Base-by-base conservation (phyloP, 1,140 invertebrate species). In the Drosophila leontia region DNA sequence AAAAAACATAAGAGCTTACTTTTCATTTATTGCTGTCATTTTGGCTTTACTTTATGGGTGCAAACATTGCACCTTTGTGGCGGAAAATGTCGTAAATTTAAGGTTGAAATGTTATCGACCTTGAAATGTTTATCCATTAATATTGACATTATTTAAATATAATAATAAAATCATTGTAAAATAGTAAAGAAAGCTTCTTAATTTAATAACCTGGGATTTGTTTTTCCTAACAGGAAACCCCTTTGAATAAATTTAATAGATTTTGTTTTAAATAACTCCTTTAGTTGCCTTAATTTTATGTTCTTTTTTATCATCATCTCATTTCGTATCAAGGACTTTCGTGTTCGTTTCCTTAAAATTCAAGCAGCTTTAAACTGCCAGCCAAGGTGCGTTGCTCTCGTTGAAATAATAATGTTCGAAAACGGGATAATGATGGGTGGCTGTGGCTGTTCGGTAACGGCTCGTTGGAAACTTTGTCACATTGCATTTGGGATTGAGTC, bases 401-500 rank as follows among this genome's bases (percentile, higher is more conserved):
- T 61, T 48, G 37, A 29, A 39, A 41, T 45, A 37, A 34, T 6
- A 32, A 35, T 53, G 44, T 26, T n/a, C 19, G 35, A 17, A 42
- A 32, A 13, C 15, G 13, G 19, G 19, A 60, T 59, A 35, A 71
- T 57, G 13, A 41, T 17, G 45, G 23, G 29, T 35, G 15, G 7
- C 29, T 19, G 47, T 32, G 15, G 7, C 19, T 19, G 47, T 32
- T 57, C 12, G 32, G 32, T 34, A 50, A 39, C 26, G 19, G 1
- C 42, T 59, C 17, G 15, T 12, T 29, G 7, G 42, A 42, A 70
- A 71, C 65, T 41, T 70, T 58, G 51, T 35, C 69, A 50, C 65
- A 58, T 57, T 58, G 48, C 51, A 70, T 80, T 55, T 61, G 39
- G 26, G 59, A 42, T 60, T 23, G 60, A 32, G 60, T 74, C 75